Conservation (phyloP, 2,888 invertebrate genomes). For the Drosophila pegasa region DNA sequence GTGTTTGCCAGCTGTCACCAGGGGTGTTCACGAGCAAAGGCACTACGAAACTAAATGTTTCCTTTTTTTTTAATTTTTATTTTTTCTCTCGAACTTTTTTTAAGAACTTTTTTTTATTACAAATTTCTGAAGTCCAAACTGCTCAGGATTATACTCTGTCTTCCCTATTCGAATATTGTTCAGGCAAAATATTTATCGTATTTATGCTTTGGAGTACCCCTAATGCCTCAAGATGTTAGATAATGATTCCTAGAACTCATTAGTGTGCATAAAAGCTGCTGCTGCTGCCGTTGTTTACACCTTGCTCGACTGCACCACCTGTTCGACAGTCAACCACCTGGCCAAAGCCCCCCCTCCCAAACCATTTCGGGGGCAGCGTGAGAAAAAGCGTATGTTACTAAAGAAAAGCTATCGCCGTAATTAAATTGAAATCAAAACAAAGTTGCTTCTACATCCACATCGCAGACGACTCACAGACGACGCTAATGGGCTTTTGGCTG, state of each 20-base stretch:
- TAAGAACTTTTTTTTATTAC: too few relatives aligned
- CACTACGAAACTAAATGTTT: too few relatives aligned
- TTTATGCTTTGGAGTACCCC: constrained; percentile 29
- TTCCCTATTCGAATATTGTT: too few relatives aligned
- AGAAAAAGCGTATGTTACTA: constrained; percentile 53
- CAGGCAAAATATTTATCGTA: background rate
- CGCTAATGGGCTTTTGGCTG: constrained; percentile 21
- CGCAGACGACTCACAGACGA: constrained; percentile 42
- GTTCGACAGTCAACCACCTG: background rate
- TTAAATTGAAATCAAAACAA: constrained; percentile 50
- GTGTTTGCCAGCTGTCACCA: constrained; percentile 27
- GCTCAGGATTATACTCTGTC: too few relatives aligned
- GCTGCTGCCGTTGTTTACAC: constrained; percentile 44
- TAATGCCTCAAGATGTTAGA: constrained; percentile 33
- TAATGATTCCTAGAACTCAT: constrained; percentile 57
- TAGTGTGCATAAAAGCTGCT: constrained; percentile 48
- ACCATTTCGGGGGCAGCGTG: constrained; percentile 43
- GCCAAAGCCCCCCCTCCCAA: background rate
- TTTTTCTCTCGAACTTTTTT: too few relatives aligned
- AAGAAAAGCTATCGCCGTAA: constrained; percentile 37
- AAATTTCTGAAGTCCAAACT: too few relatives aligned
- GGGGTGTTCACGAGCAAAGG: constrained; percentile 31
- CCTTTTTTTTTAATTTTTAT: too few relatives aligned
- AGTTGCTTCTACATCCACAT: constrained; percentile 5
- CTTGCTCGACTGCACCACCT: constrained; percentile 28